A percentile compares a stretch with the other conserved stretches of the same genome.
phyloP scores from a whole-genome alignment of 2,797 vertebrate species.

The Tenualosa thibaudeaui region DNA sequence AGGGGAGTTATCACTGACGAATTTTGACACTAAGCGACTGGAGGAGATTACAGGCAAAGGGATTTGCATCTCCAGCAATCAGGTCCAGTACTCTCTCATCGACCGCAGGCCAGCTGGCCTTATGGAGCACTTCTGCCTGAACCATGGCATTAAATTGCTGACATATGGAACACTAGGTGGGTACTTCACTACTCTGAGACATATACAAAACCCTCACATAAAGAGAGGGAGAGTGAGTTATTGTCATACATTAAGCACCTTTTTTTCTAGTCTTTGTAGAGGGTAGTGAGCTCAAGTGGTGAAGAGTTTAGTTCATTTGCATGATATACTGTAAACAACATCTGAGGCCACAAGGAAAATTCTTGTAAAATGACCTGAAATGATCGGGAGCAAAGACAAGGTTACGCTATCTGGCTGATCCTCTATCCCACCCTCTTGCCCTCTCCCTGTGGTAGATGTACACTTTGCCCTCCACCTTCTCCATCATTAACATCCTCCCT shows the following conservation, averaged over 20 bases:
- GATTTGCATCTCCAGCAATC: slow-evolving; percentile 64
- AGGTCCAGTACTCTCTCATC: slow-evolving; percentile 65
- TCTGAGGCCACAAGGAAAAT: background rate
- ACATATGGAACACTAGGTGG: slow-evolving; percentile 53
- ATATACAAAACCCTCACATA: background rate
- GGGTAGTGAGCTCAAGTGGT: background rate
- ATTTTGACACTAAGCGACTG: slow-evolving; percentile 62
- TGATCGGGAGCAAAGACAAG: background rate
- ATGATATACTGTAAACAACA: background rate
- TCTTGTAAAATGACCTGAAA: background rate
- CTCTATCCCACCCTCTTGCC: background rate
- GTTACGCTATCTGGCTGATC: background rate
- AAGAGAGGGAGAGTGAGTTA: background rate
- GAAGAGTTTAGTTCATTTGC: background rate
- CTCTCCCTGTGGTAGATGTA: background rate
- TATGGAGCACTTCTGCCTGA: slow-evolving; percentile 64
- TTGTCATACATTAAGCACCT: background rate
- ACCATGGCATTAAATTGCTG: slow-evolving; percentile 59
- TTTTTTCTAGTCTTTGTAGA: background rate
- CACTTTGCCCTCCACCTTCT: background rate
- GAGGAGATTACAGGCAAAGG: slow-evolving; percentile 62
- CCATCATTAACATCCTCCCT: background rate
- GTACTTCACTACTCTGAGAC: background rate
- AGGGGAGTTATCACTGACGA: slow-evolving; percentile 63
- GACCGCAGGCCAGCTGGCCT: slow-evolving; percentile 58